Evolutionary conservation across 35 echinoderm and acorn worm species (phyloP).

Genomic region (Lytechinus pictus): DNA sequence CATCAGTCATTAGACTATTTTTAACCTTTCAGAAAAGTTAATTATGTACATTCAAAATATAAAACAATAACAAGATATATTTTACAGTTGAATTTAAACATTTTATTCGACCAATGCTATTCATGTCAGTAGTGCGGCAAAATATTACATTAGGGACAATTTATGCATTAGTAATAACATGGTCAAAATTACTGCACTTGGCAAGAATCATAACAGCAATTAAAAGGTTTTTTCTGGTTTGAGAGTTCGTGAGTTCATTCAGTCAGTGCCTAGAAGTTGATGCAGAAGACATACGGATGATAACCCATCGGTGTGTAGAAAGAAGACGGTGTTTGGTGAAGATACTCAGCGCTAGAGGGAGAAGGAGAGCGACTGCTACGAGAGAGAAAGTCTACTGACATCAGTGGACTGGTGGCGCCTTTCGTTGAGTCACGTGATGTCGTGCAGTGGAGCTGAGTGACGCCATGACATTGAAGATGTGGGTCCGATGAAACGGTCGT

Average conservation of each 20-base stretch:
- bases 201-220: neutral
- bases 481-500: neutral
- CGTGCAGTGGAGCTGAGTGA: neutral
- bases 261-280: neutral
- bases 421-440: neutral
- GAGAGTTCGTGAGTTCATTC: neutral
- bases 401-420: conserved; percentile 1
- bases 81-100: too few relatives aligned
- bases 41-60: too few relatives aligned
- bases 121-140: too few relatives aligned
- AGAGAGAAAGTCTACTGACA: conserved; percentile 39
- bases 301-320: conserved; percentile 19
- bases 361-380: conserved; percentile 28
- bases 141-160: too few relatives aligned
- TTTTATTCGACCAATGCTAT: too few relatives aligned
- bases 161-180: too few relatives aligned
- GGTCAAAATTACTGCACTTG: too few relatives aligned
- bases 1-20: too few relatives aligned
- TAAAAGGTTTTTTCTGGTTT: neutral
- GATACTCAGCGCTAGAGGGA: neutral
- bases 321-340: neutral
- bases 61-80: too few relatives aligned
- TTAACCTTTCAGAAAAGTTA: too few relatives aligned
- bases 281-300: conserved; percentile 20
- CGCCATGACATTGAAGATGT: neutral